Evolutionary conservation across 2,888 invertebrate genomes (phyloP), one percentile per base, ranked within the genome.

Genomic region (Lumbricus terrestris): DNA sequence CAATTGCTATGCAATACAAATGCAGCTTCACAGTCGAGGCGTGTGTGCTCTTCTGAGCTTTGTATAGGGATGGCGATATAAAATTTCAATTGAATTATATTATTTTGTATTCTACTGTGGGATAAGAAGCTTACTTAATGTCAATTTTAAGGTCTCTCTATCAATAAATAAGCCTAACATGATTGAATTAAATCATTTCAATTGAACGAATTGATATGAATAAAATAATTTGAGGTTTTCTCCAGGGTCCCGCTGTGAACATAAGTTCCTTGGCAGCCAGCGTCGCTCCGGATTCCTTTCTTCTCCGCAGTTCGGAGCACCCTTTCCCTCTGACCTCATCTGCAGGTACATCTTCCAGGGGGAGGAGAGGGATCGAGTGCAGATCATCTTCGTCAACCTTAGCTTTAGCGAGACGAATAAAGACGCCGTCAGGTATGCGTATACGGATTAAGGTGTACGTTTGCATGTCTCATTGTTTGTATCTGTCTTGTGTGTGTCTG

Each of bases 301-400:
- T 94, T 97, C 97, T 93, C 97, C 97, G 29, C 96, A 97, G 95
- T 97, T 96, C 95, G 97, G 97, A 6, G 96, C 96, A 91, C 96
- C 96, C 89, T 97, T 97, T 95, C 96, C 97, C 11, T 95, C 96
- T 90, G 96, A 96, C 93, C 96, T 97, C 94, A 96, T 96, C 95
- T 97, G 97, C 94, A 96, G 97, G 90, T 97, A 97, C 96, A 97
- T 97, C 85, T 97, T 97, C 95, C 95, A 96, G 92, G 97, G 97
- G 1, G 96, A 96, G 90, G 96, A 96, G 23, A 96, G 97, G 94
- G 97, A 97, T 95, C 97, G 97, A 93, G 96, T 97, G 92, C 97
- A 97, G 95, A 96, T 97, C 91, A 96, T 96, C 92, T 97, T 97
- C 95, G 92, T 92, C 8, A 93, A 93, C 88, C 92, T 94, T 92